A percentile compares a stretch with the other conserved stretches of the same genome.
phyloP scores from a whole-genome alignment of 2,888 invertebrate species.

The Anagyrus pseudococci region DNA sequence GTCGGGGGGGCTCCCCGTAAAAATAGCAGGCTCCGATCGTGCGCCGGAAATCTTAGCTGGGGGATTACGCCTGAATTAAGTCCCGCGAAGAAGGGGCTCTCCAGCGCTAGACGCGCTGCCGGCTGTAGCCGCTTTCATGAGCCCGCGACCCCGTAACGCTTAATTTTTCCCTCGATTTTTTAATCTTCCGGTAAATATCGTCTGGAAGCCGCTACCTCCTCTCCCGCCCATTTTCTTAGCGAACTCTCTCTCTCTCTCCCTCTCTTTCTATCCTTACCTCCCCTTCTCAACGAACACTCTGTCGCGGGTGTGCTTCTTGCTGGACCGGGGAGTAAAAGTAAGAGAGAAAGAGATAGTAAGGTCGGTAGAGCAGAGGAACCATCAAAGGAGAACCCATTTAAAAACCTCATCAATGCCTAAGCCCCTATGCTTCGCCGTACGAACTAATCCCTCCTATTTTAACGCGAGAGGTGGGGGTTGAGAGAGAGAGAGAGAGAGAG shows the following conservation, averaged over 20 bases:
- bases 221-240: constrained; percentile 33
- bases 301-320: constrained; percentile 36
- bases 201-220: constrained; percentile 44
- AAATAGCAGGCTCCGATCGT: no score
- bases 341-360: constrained; percentile 22
- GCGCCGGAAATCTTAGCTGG: constrained; percentile 54
- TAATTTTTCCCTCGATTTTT: constrained; percentile 63
- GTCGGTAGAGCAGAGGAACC: constrained; percentile 41
- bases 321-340: constrained; percentile 12
- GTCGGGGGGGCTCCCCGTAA: constrained; percentile 24
- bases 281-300: constrained; percentile 41
- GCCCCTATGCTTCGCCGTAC: constrained; percentile 57
- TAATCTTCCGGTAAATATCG: constrained; percentile 63
- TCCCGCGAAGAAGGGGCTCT: constrained; percentile 48
- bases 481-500: constrained; percentile 24
- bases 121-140: constrained; percentile 27
- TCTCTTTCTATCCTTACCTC: constrained; percentile 27
- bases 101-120: constrained; percentile 7
- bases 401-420: constrained; percentile 64
- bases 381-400: constrained; percentile 64
- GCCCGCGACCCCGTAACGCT: constrained; percentile 60
- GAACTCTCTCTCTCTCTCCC: constrained; percentile 17
- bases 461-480: constrained; percentile 47
- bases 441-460: constrained; percentile 63
- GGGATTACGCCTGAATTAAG: constrained; percentile 60